phyloP scores from a whole-genome alignment of 2,888 invertebrate species.

The Anthrax anthrax region DNA sequence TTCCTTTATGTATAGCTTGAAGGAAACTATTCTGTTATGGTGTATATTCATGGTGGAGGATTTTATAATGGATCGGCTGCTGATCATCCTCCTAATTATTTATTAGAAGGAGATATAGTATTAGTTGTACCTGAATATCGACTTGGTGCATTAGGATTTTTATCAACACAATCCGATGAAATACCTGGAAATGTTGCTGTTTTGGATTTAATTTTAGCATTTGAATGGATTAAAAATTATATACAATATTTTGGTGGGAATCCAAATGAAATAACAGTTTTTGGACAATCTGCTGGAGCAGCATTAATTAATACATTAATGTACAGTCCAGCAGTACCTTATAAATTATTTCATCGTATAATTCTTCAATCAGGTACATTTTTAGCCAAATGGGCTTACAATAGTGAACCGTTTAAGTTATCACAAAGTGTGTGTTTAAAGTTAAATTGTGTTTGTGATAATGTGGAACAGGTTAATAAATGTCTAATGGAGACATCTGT shows the following conservation, averaged over 20 bases:
- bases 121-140: conserved; percentile 38
- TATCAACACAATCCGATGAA: conserved; percentile 35
- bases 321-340: conserved; percentile 30
- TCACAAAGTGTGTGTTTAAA: conserved; percentile 22
- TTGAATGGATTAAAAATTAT: conserved; percentile 39
- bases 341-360: conserved; percentile 33
- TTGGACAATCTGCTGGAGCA: conserved; percentile 41
- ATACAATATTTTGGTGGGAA: conserved; percentile 39
- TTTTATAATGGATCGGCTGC: conserved; percentile 30
- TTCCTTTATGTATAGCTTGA: no score
- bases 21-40: conserved; percentile 30
- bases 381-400: conserved; percentile 36
- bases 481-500: conserved; percentile 22
- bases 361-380: conserved; percentile 41
- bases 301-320: conserved; percentile 34
- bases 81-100: conserved; percentile 29
- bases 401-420: conserved; percentile 26
- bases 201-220: conserved; percentile 36
- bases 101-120: conserved; percentile 36
- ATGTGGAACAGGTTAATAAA: conserved; percentile 17
- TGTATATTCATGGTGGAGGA: conserved; percentile 35
- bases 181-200: conserved; percentile 41
- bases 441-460: conserved; percentile 19
- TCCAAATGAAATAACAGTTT: conserved; percentile 35
- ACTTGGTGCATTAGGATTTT: conserved; percentile 38